These are phyloP conservation scores for Liasis olivaceus DNA, from an alignment of 2,797 vertebrate species.

Conservation along the genomic window DNA sequence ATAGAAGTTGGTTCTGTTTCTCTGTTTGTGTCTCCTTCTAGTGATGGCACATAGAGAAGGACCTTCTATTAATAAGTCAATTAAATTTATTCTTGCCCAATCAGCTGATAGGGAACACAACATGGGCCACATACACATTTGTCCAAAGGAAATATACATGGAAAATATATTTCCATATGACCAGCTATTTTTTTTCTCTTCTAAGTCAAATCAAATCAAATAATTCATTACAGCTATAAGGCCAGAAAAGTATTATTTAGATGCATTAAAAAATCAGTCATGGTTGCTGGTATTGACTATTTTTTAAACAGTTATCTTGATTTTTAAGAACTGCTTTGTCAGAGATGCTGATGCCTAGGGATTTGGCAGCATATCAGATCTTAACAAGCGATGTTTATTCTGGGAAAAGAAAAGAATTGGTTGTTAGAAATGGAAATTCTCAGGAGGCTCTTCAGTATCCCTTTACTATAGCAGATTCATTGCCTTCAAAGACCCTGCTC, in stretches of 20 bases:
- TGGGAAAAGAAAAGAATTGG: background rate
- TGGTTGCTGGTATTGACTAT: background rate
- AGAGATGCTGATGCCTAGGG: background rate
- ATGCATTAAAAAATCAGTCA: background rate
- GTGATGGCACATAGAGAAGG: background rate
- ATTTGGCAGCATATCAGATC: constrained; percentile 4
- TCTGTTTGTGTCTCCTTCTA: background rate
- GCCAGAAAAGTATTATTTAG: background rate
- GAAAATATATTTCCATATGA: background rate
- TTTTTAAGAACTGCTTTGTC: constrained; percentile 1
- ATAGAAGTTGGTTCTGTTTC: background rate
- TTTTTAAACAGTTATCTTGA: background rate
- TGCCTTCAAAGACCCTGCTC: constrained; percentile 9
- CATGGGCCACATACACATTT: background rate
- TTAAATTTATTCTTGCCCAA: background rate
- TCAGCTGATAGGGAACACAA: background rate
- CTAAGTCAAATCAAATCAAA: background rate
- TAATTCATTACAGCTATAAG: background rate
- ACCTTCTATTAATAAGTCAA: background rate
- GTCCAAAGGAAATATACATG: background rate
- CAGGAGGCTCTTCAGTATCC: background rate
- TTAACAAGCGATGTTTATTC: constrained; percentile 18
- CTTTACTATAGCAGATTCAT: background rate
- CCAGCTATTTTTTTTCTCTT: background rate
- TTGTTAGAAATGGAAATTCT: constrained; percentile 13